phyloP scores from a whole-genome alignment of 2,113 vertebrate species.

The Saguinus imperator region DNA sequence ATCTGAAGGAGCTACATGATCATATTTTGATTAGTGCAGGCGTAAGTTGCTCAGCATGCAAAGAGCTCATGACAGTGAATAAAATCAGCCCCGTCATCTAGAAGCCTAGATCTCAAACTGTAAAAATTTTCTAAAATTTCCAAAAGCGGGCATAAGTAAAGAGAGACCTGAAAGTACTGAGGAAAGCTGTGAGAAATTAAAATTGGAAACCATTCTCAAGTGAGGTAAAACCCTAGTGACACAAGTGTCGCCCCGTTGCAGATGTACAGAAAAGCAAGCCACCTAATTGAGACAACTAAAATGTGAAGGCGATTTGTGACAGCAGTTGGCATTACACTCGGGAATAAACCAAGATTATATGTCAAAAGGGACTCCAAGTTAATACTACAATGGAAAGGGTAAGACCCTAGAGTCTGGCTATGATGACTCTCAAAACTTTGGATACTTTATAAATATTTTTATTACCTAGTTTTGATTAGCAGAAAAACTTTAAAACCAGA shows the following conservation, averaged over 20 bases:
- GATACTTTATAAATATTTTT: background rate
- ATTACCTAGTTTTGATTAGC: background rate
- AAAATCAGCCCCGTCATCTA: background rate
- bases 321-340: background rate
- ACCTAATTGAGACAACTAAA: background rate
- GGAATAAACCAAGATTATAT: background rate
- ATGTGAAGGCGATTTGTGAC: background rate
- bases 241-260: background rate
- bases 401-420: background rate
- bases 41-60: background rate
- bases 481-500: background rate
- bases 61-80: background rate
- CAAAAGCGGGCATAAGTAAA: background rate
- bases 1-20: background rate
- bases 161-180: background rate
- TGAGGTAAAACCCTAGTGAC: background rate
- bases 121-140: background rate
- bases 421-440: background rate
- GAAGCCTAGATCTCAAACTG: background rate
- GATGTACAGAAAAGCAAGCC: background rate
- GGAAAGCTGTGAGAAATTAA: background rate
- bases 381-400: background rate
- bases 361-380: background rate
- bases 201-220: background rate
- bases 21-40: background rate